phyloP scores from a whole-genome alignment of 2,113 vertebrate species.

The Ornithorhynchus anatinus region DNA sequence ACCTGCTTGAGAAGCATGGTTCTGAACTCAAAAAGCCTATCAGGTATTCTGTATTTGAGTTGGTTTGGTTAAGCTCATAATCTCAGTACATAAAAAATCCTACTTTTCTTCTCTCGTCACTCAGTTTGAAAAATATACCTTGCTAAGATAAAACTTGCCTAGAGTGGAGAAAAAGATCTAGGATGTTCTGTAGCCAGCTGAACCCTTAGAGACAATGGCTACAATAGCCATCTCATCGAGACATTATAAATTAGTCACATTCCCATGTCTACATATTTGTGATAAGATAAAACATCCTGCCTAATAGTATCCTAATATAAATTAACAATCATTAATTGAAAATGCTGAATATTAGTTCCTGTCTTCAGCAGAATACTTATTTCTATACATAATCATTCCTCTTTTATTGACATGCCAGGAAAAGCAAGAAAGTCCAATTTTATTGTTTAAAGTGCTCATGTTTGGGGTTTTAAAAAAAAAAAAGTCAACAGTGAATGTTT shows the following conservation, averaged over 20 bases:
- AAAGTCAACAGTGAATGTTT: no score
- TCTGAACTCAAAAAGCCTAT: neutral
- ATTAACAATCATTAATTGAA: neutral
- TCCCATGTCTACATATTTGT: neutral
- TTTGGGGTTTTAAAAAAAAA: no score
- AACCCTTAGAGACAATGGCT: neutral
- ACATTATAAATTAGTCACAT: neutral
- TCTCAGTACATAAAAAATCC: neutral
- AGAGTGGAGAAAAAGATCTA: constrained; percentile 7
- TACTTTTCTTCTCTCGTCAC: neutral
- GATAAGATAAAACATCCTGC: neutral
- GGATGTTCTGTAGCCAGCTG: constrained; percentile 2
- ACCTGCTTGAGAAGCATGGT: constrained; percentile 12
- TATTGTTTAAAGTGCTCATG: no score
- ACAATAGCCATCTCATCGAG: neutral
- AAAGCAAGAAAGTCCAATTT: no score
- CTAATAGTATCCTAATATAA: neutral
- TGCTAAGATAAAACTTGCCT: constrained; percentile 3
- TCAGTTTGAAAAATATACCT: neutral
- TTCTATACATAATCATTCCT: neutral
- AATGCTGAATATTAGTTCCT: no score
- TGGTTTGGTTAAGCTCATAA: neutral
- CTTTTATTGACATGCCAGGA: neutral
- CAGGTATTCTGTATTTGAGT: neutral
- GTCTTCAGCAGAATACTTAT: neutral